Base-by-base conservation (phyloP, 2,113 vertebrate genomes). In the Alligator sinensis region DNA sequence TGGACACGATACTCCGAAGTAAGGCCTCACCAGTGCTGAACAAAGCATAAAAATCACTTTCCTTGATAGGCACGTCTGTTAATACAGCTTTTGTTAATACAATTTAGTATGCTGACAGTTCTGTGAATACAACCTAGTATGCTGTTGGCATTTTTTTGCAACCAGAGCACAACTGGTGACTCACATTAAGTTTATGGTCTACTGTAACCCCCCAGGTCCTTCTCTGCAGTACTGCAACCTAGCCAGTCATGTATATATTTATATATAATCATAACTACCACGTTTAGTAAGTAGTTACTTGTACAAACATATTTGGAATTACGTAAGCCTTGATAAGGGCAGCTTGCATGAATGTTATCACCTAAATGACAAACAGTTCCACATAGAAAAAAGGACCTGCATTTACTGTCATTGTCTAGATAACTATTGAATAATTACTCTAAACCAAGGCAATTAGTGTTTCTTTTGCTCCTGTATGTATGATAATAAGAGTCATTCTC, bases 401-500 rank as follows among this genome's bases (percentile, higher is more conserved):
- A 81, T 92, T 60, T 80, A 68, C 55, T 91, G 61, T 84, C 91
- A 81, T 63, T 88, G 74, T 82, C 90, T 90, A 90, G 87, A 84
- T 96, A 97, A 92, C 88, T 72, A 11, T 75, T 87, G 87, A 96
- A 78, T 96, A 94, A 96, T 86, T 93, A 86, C 91, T 87, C 59
- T 78, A 86, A 92, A 94, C 17, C 59, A 84, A 94, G 70, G 93
- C 61, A 97, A 97, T 97, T 96, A 97, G 90, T 84, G 57, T 87
- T 95, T 93, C 84, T 94, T 96, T 97, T 96, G 79, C 82, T 95
- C 92, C 84, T 28, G 2, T 78, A 82, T 87, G 85, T 91, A 80
- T 89, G 90, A 89, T 88, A 96, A 93, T 94, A 96, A 93, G 63
- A 91, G 64, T 95, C 87, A 95, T 92, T 95, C 90, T 96, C 55